Evolutionary conservation across 2,113 vertebrate genomes (phyloP).

Genomic region (Tragelaphus buxtoni): DNA sequence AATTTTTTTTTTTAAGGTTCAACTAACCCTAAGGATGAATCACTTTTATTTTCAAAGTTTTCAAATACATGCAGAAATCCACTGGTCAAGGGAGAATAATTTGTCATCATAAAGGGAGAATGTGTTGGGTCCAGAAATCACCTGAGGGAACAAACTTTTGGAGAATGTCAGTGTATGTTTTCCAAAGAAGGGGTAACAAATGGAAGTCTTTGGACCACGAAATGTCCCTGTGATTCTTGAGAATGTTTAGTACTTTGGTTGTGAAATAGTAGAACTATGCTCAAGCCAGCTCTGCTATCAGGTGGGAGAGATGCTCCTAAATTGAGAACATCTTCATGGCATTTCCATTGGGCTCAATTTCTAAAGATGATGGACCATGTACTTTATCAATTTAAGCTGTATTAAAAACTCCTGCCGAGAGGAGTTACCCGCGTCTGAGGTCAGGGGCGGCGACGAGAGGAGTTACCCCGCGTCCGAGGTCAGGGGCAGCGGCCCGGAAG

Average conservation of each 20-base stretch:
- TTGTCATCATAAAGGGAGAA: not conserved
- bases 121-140: not conserved
- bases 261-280: not conserved
- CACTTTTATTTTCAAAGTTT: not conserved
- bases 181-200: not conserved
- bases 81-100: not conserved
- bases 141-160: not conserved
- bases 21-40: not conserved
- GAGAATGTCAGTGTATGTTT: not conserved
- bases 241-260: not conserved
- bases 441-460: too few species aligned
- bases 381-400: not conserved
- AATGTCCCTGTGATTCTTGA: not conserved
- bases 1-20: not conserved
- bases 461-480: too few species aligned
- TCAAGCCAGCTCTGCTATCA: not conserved
- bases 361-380: not conserved
- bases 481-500: too few species aligned
- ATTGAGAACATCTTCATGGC: not conserved
- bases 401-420: not conserved
- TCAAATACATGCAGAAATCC: not conserved
- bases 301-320: not conserved
- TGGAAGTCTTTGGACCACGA: not conserved
- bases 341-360: not conserved
- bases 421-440: too few species aligned